Evolutionary conservation across 2,888 invertebrate genomes (phyloP).

Genomic region (Amblyjoppa proteus): DNA sequence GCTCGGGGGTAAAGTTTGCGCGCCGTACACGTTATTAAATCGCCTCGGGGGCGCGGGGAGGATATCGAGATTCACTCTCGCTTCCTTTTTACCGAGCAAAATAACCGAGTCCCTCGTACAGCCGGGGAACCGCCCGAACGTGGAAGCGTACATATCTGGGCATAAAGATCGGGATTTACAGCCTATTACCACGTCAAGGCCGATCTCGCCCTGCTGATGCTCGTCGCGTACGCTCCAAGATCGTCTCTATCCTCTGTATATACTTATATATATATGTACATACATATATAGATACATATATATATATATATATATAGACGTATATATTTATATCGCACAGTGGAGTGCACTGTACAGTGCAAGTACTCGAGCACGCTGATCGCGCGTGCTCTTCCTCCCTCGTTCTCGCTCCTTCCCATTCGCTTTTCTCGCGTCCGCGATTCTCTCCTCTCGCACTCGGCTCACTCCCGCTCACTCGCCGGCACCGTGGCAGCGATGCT

Average conservation of each 20-base stretch:
- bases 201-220: slow-evolving; percentile 56
- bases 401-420: slow-evolving; percentile 28
- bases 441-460: slow-evolving; percentile 6
- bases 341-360: slow-evolving; percentile 26
- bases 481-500: slow-evolving; percentile 54
- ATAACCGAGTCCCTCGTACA: slow-evolving; percentile 10
- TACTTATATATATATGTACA: not conserved
- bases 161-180: slow-evolving; percentile 75
- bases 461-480: slow-evolving; percentile 19
- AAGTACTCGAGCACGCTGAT: slow-evolving; percentile 41
- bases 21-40: slow-evolving; percentile 55
- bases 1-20: slow-evolving; percentile 33
- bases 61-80: slow-evolving; percentile 53
- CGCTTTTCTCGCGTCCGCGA: slow-evolving; percentile 23
- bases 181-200: slow-evolving; percentile 73
- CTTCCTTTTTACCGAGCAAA: slow-evolving; percentile 40
- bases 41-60: slow-evolving; percentile 32
- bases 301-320: not conserved
- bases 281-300: no score
- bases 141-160: slow-evolving; percentile 64
- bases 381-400: slow-evolving; percentile 47
- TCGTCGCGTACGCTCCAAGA: slow-evolving; percentile 60
- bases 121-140: slow-evolving; percentile 53
- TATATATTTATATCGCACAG: slow-evolving; percentile 18
- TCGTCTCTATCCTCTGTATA: slow-evolving; percentile 51